Conservation (phyloP, 2,113 vertebrate genomes). For the Promerops cafer region DNA sequence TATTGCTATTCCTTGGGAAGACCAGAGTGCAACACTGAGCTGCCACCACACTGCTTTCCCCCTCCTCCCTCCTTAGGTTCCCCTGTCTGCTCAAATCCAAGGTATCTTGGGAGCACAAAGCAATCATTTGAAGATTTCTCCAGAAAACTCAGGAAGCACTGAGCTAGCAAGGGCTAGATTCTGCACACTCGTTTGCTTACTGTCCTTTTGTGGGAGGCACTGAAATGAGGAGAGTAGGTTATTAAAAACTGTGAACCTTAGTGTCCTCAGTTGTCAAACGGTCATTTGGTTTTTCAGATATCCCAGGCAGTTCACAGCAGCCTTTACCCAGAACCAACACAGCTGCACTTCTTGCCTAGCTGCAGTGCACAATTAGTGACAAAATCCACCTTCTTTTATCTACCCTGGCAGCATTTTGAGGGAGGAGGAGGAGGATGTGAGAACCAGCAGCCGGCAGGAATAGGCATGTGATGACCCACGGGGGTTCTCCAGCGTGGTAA, state of each 20-base stretch:
- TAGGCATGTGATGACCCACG: accelerated
- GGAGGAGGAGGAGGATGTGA: accelerated
- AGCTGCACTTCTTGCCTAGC: background rate
- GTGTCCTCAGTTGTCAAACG: accelerated
- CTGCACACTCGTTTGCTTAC: background rate
- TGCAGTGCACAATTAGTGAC: background rate
- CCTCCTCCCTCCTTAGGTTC: background rate
- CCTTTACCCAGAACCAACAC: background rate
- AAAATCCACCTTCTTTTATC: background rate
- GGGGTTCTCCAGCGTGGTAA: background rate
- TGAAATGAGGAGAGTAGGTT: background rate
- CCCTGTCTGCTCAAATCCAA: background rate
- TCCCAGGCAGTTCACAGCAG: background rate
- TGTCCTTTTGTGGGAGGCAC: background rate
- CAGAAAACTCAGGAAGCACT: background rate
- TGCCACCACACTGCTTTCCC: background rate
- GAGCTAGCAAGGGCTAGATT: background rate
- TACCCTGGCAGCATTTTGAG: background rate
- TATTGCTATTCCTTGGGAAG: background rate
- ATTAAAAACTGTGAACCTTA: background rate
- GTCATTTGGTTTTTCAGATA: background rate
- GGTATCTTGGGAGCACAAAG: background rate
- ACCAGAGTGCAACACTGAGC: background rate
- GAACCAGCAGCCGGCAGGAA: background rate
- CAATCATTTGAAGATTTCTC: background rate